Percentiles rank a stretch among this genome's conserved stretches.
Evolutionary conservation across 2,113 vertebrate species (phyloP).

Genomic region (Scomber colias): DNA sequence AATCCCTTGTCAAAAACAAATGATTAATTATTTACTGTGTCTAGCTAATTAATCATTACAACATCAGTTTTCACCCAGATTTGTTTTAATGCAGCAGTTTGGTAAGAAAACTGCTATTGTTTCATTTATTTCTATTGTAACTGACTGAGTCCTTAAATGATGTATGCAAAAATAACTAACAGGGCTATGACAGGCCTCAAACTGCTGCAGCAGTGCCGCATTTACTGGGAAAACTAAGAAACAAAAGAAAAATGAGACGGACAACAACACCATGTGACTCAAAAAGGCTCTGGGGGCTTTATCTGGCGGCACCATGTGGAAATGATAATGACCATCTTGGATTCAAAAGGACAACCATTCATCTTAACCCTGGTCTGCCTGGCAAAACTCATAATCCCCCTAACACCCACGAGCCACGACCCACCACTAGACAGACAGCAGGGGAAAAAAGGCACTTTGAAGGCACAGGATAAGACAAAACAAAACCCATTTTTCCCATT

Average conservation of each 20-base stretch:
- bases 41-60: neutral
- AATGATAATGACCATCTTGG: slow-evolving; percentile 86
- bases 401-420: slow-evolving; percentile 83
- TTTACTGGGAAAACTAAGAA: slow-evolving; percentile 70
- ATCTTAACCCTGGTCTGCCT: slow-evolving; percentile 85
- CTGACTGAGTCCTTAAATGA: slow-evolving; percentile 7
- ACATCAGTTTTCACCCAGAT: neutral
- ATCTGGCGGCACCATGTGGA: slow-evolving; percentile 88
- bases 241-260: slow-evolving; percentile 73
- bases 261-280: slow-evolving; percentile 77
- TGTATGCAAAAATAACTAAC: slow-evolving; percentile 17
- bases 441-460: slow-evolving; percentile 84
- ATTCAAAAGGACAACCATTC: slow-evolving; percentile 88
- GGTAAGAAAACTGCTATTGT: neutral
- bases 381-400: slow-evolving; percentile 87
- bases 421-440: slow-evolving; percentile 83
- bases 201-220: slow-evolving; percentile 19
- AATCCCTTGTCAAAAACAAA: neutral
- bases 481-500: slow-evolving; percentile 76
- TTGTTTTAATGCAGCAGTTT: neutral
- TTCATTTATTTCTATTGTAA: slow-evolving; percentile 28
- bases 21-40: neutral
- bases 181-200: slow-evolving; percentile 2
- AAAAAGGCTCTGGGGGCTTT: slow-evolving; percentile 85
- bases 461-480: slow-evolving; percentile 84